A percentile compares a stretch with the other conserved stretches of the same genome.
Conservation (phyloP, 2,888 invertebrate species). For the Branchellion lobata region DNA sequence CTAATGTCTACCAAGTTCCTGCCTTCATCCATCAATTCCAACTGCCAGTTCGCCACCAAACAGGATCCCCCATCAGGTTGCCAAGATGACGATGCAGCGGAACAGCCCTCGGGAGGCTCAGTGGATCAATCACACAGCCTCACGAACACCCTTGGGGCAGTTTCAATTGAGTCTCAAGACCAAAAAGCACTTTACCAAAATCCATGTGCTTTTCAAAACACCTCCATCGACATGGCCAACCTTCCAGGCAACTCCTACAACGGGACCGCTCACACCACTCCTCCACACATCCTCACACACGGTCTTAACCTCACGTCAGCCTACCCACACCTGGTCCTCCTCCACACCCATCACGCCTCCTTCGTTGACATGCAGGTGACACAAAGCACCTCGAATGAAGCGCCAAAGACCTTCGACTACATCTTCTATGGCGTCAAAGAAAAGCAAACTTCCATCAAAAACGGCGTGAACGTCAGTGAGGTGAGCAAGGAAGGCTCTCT, state of each 20-base stretch:
- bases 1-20: conserved; percentile 44
- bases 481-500: neutral
- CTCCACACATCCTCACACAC: conserved; percentile 69
- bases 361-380: conserved; percentile 61
- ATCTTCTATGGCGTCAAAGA: conserved; percentile 71
- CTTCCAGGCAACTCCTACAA: no score
- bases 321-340: conserved; percentile 66
- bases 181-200: no score
- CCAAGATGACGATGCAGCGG: no score
- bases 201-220: no score
- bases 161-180: no score
- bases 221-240: no score
- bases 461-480: neutral
- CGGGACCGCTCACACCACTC: neutral
- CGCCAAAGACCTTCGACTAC: conserved; percentile 76
- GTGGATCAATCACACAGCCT: no score
- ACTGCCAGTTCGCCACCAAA: conserved; percentile 54
- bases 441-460: neutral
- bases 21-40: conserved; percentile 61
- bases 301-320: conserved; percentile 71
- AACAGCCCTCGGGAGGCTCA: no score
- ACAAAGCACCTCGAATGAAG: conserved; percentile 81
- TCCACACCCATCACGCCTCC: conserved; percentile 54
- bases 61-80: no score
- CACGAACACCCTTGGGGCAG: no score